Conservation (phyloP, 1,140 invertebrate species). For the Hycleus phaleratus region DNA sequence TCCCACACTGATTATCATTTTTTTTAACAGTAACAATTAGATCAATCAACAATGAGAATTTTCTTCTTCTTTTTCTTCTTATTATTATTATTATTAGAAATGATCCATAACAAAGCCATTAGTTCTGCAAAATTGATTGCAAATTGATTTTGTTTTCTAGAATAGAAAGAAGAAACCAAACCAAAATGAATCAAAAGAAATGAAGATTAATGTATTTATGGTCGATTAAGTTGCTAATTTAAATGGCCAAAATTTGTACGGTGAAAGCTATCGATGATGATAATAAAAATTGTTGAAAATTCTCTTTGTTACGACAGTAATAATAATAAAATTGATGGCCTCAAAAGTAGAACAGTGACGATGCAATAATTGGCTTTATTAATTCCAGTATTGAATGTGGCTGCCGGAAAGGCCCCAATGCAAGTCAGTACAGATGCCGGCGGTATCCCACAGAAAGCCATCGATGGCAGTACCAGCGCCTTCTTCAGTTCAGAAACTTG, state of each 20-base stretch:
- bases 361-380: conserved; percentile 14
- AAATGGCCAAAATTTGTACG: too few species aligned
- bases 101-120: background rate
- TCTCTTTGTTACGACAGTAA: background rate
- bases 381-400: conserved; percentile 84
- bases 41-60: background rate
- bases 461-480: conserved; percentile 82
- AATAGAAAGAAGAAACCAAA: too few species aligned
- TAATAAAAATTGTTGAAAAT: background rate
- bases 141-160: background rate
- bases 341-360: background rate
- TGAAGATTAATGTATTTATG: too few species aligned
- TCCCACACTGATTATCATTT: too few species aligned
- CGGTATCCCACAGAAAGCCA: conserved; percentile 82
- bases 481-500: conserved; percentile 78
- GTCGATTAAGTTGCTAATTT: too few species aligned
- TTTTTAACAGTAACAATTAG: background rate
- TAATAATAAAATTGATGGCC: background rate
- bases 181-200: too few species aligned
- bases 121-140: background rate
- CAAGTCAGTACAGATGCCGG: conserved; percentile 78
- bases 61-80: background rate
- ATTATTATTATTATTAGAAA: too few species aligned
- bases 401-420: conserved; percentile 92
- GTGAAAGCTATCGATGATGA: background rate